These are phyloP conservation scores for Miichthys miiuy DNA, from an alignment of 2,797 vertebrate species.

Conservation along the genomic window DNA sequence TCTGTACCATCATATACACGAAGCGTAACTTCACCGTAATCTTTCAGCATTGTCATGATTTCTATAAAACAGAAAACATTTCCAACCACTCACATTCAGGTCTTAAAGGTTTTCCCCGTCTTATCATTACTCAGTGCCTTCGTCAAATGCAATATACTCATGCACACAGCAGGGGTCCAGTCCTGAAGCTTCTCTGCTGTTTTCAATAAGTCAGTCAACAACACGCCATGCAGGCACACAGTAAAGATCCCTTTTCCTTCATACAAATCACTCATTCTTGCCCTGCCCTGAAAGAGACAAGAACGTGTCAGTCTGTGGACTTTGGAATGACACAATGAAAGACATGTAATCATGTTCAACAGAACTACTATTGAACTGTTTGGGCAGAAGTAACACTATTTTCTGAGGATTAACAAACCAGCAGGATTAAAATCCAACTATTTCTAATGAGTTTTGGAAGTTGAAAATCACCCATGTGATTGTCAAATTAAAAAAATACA, in stretches of 20 bases:
- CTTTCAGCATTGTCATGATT: slow-evolving; percentile 68
- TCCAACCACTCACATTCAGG: slow-evolving; percentile 70
- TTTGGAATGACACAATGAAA: slow-evolving; percentile 21
- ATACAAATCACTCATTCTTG: slow-evolving; percentile 29
- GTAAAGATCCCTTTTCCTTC: slow-evolving; percentile 53
- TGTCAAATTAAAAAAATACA: slow-evolving; percentile 31
- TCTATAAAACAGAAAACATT: slow-evolving; percentile 77
- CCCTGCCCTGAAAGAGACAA: slow-evolving; percentile 21
- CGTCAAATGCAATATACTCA: slow-evolving; percentile 48
- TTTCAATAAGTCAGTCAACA: slow-evolving; percentile 53
- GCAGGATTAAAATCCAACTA: slow-evolving; percentile 3
- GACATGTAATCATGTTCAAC: slow-evolving; percentile 6
- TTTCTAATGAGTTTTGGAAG: slow-evolving; percentile 23
- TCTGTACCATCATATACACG: slow-evolving; percentile 60
- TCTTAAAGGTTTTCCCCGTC: slow-evolving; percentile 51
- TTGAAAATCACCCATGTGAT: slow-evolving; percentile 34
- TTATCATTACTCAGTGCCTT: slow-evolving; percentile 47
- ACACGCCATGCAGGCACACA: slow-evolving; percentile 50
- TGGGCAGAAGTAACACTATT: slow-evolving; percentile 16
- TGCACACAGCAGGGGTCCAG: slow-evolving; percentile 52
- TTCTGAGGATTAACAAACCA: not conserved
- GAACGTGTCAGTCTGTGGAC: slow-evolving; percentile 19
- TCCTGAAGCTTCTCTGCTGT: slow-evolving; percentile 45
- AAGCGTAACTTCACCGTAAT: slow-evolving; percentile 48
- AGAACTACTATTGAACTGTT: slow-evolving; percentile 11